These are phyloP conservation scores for Cryptocephalus primarius DNA, from an alignment of 2,888 invertebrate genomes.

Conservation along the genomic window DNA sequence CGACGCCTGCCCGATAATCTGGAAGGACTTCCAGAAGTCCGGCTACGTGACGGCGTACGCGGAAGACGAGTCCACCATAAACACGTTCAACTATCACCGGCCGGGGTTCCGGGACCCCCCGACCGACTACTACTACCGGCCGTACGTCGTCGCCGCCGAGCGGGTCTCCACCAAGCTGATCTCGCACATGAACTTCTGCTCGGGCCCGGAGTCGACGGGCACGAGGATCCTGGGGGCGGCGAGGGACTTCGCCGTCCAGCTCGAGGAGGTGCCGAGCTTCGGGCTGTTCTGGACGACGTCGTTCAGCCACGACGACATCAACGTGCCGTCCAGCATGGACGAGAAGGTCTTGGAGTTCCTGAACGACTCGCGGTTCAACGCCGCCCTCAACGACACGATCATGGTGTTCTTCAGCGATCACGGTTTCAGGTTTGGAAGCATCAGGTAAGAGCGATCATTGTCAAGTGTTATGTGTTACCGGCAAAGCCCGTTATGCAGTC, in stretches of 20 bases:
- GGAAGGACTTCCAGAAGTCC: constrained; percentile 59
- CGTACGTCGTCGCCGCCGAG: constrained; percentile 60
- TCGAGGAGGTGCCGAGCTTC: constrained; percentile 52
- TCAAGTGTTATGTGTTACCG: too few species aligned
- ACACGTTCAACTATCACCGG: constrained; percentile 64
- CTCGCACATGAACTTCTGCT: constrained; percentile 45
- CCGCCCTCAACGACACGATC: constrained; percentile 52
- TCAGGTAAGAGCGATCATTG: constrained; percentile 43
- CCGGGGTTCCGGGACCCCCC: constrained; percentile 61
- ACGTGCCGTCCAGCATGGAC: constrained; percentile 58
- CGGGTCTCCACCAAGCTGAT: constrained; percentile 40
- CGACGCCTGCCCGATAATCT: constrained; percentile 64
- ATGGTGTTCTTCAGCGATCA: constrained; percentile 69
- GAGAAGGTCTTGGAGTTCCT: constrained; percentile 48
- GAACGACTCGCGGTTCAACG: constrained; percentile 45
- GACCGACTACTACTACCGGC: constrained; percentile 69
- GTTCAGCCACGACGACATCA: constrained; percentile 61
- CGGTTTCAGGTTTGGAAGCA: constrained; percentile 54
- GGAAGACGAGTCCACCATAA: constrained; percentile 62
- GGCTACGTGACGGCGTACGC: constrained; percentile 70
- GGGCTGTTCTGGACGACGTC: constrained; percentile 72
- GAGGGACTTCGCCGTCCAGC: constrained; percentile 53
- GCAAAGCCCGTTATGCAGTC: too few species aligned
- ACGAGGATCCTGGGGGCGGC: constrained; percentile 60
- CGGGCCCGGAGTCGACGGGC: constrained; percentile 52